Conservation (phyloP, 2,113 vertebrate genomes). For the Corvus moneduloides region DNA sequence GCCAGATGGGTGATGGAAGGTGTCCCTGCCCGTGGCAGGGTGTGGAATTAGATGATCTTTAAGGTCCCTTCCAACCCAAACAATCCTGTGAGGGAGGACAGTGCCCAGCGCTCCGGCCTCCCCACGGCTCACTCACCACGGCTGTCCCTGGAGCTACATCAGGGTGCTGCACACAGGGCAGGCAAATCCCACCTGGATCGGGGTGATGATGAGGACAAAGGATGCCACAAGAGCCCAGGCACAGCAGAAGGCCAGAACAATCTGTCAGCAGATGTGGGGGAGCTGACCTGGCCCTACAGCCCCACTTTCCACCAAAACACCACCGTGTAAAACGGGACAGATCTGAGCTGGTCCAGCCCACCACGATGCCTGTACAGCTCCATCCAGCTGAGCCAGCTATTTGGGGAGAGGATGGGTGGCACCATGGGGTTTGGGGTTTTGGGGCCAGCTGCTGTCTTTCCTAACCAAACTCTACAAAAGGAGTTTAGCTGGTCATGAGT, state of each 20-base stretch:
- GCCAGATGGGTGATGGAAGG: background rate
- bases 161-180: background rate
- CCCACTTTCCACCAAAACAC: background rate
- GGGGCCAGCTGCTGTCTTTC: background rate
- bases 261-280: background rate
- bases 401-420: background rate
- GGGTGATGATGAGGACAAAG: background rate
- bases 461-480: background rate
- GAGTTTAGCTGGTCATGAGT: background rate
- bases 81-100: background rate
- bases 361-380: fast-evolving
- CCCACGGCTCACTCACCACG: fast-evolving
- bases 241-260: background rate
- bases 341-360: background rate
- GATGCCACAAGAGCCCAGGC: background rate
- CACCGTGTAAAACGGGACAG: background rate
- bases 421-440: fast-evolving
- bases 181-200: background rate
- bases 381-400: background rate
- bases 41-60: background rate
- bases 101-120: fast-evolving
- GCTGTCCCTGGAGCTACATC: fast-evolving
- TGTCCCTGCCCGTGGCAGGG: background rate
- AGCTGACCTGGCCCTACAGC: background rate
- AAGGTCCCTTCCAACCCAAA: background rate